Evolutionary conservation across 1,140 invertebrate species (phyloP), one percentile per base, ranked within the genome.

Genomic region (Camponotus pennsylvanicus): DNA sequence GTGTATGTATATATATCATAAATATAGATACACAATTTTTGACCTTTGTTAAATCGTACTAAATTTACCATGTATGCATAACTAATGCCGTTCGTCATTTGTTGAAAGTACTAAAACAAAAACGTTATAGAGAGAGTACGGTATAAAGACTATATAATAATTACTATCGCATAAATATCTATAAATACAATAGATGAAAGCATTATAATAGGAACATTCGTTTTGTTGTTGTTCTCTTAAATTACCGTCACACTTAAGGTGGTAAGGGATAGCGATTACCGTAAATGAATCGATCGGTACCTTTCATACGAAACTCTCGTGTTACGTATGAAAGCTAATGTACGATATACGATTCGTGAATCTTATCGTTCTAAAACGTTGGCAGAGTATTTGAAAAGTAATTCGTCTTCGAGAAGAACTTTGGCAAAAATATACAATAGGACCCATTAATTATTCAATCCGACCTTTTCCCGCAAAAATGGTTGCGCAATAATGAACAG

Each of bases 131-230:
- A 86, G 32, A 86, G 71, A 69, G 21, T 61, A 88, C 55, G 73
- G 45, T 86, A 85, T 90, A 91, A 90, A 91, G 79, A 67, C 80
- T 83, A 83, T 77, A 84, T 83, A 27, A 79, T 77, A 84, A 75
- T 69, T 42, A 88, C 67, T 90, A 89, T 89, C 87, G 77, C 85
- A 63, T 90, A 88, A 88, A 86, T 92, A 90, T 83, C 83, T 87
- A 88, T 78, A 89, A 89, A 88, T 91, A 73, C 45, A 75, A 67
- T 91, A 92, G 86, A 91, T 90, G 88, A 92, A 93, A 93, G 92
- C 92, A 93, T 93, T 91, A 92, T 78, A 91, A 90, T 93, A 93
- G 92, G 92, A 93, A 93, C 92, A 90, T 93, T 92, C 83, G 91
- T 84, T 93, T 88, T 85, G 83, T 76, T 90, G 86, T 66, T 85